Evolutionary conservation across 2,888 invertebrate genomes (phyloP).

Genomic region (Nemotelus nigrinus): DNA sequence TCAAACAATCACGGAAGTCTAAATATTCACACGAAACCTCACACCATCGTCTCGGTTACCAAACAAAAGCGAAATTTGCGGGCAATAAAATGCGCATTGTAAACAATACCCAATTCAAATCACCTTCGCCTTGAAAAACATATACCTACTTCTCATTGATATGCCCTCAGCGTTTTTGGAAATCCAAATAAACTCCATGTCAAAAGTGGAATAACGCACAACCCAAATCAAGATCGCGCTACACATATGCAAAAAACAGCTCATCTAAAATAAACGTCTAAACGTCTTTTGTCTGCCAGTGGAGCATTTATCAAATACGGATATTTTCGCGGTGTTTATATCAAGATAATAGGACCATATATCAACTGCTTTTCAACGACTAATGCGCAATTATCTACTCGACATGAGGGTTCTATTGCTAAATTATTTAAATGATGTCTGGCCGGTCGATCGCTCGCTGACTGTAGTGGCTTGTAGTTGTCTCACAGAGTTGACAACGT

Average conservation of each 20-base stretch:
- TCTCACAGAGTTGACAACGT: not conserved
- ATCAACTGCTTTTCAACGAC: conserved; percentile 13
- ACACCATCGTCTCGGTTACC: no score
- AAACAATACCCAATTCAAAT: not conserved
- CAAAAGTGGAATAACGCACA: not conserved
- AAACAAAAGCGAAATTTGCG: no score
- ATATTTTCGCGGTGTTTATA: not conserved
- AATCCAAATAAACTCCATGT: not conserved
- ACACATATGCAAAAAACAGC: not conserved
- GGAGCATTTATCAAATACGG: not conserved
- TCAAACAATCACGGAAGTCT: no score
- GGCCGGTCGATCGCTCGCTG: no score
- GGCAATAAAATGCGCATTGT: not conserved
- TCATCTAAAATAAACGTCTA: no score
- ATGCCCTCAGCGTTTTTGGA: not conserved
- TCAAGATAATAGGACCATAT: conserved; percentile 11
- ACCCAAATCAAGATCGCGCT: not conserved
- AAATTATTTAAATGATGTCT: conserved; percentile 32
- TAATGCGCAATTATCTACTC: conserved; percentile 37
- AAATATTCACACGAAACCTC: no score
- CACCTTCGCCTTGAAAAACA: conserved; percentile 14
- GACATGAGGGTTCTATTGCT: conserved; percentile 32
- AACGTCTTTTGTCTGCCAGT: no score
- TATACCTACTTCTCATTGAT: not conserved
- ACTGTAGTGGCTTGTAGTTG: not conserved